Evolutionary conservation across 2,113 vertebrate genomes (phyloP).

Genomic region (Pomatostomus ruficeps): DNA sequence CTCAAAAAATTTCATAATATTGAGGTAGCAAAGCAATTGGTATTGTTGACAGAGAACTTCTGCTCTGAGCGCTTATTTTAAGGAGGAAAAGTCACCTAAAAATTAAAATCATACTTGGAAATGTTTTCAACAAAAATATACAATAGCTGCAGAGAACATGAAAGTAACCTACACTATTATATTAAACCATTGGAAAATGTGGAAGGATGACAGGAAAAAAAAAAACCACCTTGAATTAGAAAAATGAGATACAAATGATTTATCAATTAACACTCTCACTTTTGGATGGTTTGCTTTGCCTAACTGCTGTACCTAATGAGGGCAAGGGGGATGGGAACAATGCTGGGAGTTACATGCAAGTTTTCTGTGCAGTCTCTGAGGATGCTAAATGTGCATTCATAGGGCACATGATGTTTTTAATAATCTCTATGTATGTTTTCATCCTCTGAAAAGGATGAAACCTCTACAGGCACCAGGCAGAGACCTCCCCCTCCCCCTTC

Average conservation of each 20-base stretch:
- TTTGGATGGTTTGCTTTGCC: neutral
- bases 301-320: neutral
- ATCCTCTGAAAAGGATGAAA: neutral
- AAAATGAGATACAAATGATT: neutral
- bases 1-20: conserved; percentile 37
- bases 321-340: neutral
- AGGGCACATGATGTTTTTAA: neutral
- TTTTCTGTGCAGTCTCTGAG: neutral
- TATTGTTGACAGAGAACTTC: conserved; percentile 17
- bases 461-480: neutral
- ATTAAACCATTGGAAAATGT: neutral
- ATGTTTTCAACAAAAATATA: neutral
- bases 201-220: neutral
- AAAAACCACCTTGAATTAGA: neutral
- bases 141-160: neutral
- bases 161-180: neutral
- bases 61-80: neutral
- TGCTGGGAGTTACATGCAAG: neutral
- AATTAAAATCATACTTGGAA: neutral
- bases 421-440: neutral
- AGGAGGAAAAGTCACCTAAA: neutral
- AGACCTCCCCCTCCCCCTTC: neutral
- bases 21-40: conserved; percentile 14
- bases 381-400: neutral
- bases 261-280: neutral